Base-by-base conservation (phyloP, 2,888 invertebrate species). In the Perizoma flavofasciatum region DNA sequence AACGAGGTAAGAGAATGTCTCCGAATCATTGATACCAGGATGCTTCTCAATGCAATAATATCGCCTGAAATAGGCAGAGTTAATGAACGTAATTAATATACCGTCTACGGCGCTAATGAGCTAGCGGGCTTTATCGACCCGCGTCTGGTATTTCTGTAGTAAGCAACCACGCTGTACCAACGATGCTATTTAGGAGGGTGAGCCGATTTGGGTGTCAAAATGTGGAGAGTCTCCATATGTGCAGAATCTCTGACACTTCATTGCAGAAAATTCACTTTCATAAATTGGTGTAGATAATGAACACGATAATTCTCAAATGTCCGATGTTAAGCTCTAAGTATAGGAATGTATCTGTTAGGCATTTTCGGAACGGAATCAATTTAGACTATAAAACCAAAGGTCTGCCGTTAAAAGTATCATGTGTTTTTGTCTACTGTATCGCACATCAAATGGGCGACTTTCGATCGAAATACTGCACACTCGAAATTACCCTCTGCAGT, bases 21-120 rank as follows among this genome's bases (percentile, higher is more conserved):
- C 40, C 33, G 9, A 54, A 41, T 44, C 39, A 9, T n/a, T 51
- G 9, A 45, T 37, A 35, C n/a, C 45, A 39, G 43, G n/a, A 51
- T 35, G 48, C 49, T 43, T n/a, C 5, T 55, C 32, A 46, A 39
- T 49, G 37, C 37, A 1, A 47, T 34, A 41, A 50, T 43, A 10
- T 11, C 51, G 50, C 37, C 53, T 51, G 32, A 55, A 58, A 54
- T 56, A 58, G 44, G 57, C 50, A 45, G 46, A 52, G 61, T 53
- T 65, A 68, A 70, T 68, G 66, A 61, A 63, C 47, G 55, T 68
- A 67, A 70, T 70, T 48, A 70, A 66, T 65, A 57, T 60, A 60
- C 55, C 60, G 64, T 63, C 65, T 60, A 56, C 61, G 61, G 55
- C 63, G 61, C 61, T 66, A 68, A 68, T 66, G 70, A 70, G 68